Conservation (phyloP, 1,140 invertebrate genomes). For the Mycetomoellerius zeteki region DNA sequence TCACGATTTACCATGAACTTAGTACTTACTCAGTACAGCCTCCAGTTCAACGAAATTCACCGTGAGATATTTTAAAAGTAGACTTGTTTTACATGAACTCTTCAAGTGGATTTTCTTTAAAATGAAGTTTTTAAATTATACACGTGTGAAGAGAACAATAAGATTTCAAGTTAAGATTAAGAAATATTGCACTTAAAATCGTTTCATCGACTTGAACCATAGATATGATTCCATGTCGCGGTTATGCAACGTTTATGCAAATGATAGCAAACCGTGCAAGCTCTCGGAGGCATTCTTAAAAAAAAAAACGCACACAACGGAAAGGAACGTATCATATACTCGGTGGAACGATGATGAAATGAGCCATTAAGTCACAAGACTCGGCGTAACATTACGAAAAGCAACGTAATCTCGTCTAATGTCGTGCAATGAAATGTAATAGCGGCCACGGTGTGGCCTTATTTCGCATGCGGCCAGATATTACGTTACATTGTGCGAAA, state of each 20-base stretch:
- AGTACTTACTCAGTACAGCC: background rate
- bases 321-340: conserved; percentile 50
- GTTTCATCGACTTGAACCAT: background rate
- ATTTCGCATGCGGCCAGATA: conserved; percentile 54
- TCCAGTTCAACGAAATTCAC: background rate
- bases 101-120: background rate
- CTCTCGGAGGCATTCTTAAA: background rate
- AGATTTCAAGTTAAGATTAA: background rate
- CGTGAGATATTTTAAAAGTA: background rate
- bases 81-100: background rate
- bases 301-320: background rate
- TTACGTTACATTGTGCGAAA: conserved; percentile 14
- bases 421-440: conserved; percentile 76
- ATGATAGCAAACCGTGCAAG: conserved; percentile 28
- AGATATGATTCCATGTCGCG: conserved; percentile 3
- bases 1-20: background rate
- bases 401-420: conserved; percentile 76
- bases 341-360: conserved; percentile 67
- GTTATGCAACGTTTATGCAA: conserved; percentile 56
- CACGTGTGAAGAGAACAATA: background rate
- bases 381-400: conserved; percentile 64
- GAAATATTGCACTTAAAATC: background rate
- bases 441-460: conserved; percentile 66
- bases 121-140: background rate
- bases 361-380: conserved; percentile 71